These are phyloP conservation scores for Bibio marci DNA, from an alignment of 2,888 invertebrate genomes.

Conservation along the genomic window DNA sequence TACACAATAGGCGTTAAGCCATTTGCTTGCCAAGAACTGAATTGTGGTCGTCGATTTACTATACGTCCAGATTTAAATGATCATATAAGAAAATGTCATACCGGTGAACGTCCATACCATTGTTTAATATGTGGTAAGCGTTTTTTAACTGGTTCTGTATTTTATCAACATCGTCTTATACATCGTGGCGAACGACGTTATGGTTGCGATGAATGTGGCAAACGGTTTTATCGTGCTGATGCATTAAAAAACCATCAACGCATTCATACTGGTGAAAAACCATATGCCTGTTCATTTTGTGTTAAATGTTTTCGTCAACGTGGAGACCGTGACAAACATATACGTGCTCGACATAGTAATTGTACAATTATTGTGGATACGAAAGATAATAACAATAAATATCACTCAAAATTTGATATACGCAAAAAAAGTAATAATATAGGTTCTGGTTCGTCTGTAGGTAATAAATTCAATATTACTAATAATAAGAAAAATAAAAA, in stretches of 20 bases:
- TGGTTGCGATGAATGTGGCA: constrained; percentile 43
- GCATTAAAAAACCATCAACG: constrained; percentile 43
- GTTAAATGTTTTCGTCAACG: constrained; percentile 36
- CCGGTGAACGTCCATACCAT: constrained; percentile 42
- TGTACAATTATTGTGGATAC: background rate
- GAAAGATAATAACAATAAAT: no score
- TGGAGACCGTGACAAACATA: constrained; percentile 38
- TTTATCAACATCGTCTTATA: constrained; percentile 43
- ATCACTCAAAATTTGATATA: no score
- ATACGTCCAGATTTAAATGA: constrained; percentile 45
- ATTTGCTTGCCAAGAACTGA: constrained; percentile 40
- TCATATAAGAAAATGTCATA: constrained; percentile 42
- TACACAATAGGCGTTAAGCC: constrained; percentile 46
- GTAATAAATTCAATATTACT: constrained; percentile 6
- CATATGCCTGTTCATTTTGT: constrained; percentile 35
- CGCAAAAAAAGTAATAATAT: background rate
- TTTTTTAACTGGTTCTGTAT: constrained; percentile 43
- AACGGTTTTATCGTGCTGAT: constrained; percentile 44
- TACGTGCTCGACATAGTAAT: constrained; percentile 33
- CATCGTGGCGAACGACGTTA: constrained; percentile 44
- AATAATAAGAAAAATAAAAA: constrained; percentile 8
- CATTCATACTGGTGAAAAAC: constrained; percentile 41
- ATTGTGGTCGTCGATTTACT: constrained; percentile 41
- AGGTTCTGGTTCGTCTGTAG: constrained; percentile 4
- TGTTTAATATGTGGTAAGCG: constrained; percentile 42